A percentile compares a stretch with the other conserved stretches of the same genome.
Evolutionary conservation across 37 sponge, comb jelly and placozoan genomes (phyloP).

Genomic region (Tethya wilhelma): DNA sequence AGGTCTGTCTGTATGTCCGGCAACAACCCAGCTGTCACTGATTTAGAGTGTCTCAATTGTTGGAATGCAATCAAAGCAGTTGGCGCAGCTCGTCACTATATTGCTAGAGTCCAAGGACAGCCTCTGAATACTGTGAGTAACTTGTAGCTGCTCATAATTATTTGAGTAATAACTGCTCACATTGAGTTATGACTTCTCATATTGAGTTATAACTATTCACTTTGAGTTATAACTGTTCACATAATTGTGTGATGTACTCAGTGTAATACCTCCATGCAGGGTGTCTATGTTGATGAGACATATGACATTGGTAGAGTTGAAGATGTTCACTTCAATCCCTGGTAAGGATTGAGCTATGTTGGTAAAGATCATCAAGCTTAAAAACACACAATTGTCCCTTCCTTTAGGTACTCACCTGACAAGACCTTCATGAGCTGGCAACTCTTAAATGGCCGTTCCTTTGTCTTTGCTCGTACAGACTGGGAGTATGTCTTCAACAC

Average conservation of each 20-base stretch:
- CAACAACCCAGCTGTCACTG: constrained; percentile 54
- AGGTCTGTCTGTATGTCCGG: constrained; percentile 46
- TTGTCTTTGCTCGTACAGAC: constrained; percentile 68
- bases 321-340: constrained; percentile 63
- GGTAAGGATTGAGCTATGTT: no score
- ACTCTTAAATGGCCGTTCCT: constrained; percentile 39
- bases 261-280: constrained; percentile 17
- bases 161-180: neutral
- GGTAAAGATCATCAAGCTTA: no score
- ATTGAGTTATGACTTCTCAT: neutral
- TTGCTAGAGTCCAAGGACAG: constrained; percentile 61
- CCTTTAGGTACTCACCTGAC: constrained; percentile 49
- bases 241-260: no score
- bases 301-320: constrained; percentile 66
- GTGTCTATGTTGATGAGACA: constrained; percentile 47
- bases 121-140: constrained; percentile 53
- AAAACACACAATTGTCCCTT: neutral
- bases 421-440: constrained; percentile 44
- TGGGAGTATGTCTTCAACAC: constrained; percentile 78
- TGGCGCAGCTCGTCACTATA: constrained; percentile 48
- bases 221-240: no score
- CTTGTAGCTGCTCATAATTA: neutral
- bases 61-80: constrained; percentile 59
- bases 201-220: neutral
- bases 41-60: constrained; percentile 63